Evolutionary conservation across 2,113 vertebrate species (phyloP), one percentile per base, ranked within the genome.

Genomic region (Madoqua kirkii): DNA sequence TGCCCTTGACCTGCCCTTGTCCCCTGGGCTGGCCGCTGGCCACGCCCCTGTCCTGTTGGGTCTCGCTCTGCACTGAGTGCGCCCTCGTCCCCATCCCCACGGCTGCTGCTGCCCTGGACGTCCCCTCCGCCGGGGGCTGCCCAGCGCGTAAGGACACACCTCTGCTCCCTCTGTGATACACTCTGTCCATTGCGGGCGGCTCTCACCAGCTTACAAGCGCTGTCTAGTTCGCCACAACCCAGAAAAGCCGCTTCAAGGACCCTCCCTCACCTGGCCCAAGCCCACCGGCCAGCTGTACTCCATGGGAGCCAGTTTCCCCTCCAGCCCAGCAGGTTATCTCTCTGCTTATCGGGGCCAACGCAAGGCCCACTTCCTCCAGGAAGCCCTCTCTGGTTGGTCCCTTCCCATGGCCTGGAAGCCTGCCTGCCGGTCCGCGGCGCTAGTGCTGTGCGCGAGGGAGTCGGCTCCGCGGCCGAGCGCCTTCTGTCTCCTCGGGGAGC

Each of bases 401-500:
- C 48, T 43, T 40, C 48, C 1, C 54, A 31, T 29, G 7, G 25
- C 19, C 29, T 54, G 17, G 10, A 6, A 4, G 74, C 27, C 50
- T 16, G 10, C 5, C 31, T 45, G 5, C n/a, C 23, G 43, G 40
- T 36, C 54, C 50, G 16, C 11, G 0, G 2, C 1, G 9, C 33
- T 8, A 7, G 19, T 15, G 64, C 27, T 6, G 12, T 33, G 36
- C 29, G 0, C 15, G 27, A 55, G 10, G 19, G 55, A 83, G 5
- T n/a, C 57, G 25, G 1, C 45, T 9, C 31, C 57, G 50, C 0
- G 0, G 78, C n/a, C 4, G 17, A 25, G 76, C 3, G 3, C 23
- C 55, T 14, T 2, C 40, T 10, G 33, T 25, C 76, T 55, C 27
- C 74, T 16, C 8, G 2, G 31, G 25, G 43, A 71, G 78, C 57